Evolutionary conservation across 2,113 vertebrate species (phyloP), one percentile per base, ranked within the genome.

Genomic region (Hystrix cristata): DNA sequence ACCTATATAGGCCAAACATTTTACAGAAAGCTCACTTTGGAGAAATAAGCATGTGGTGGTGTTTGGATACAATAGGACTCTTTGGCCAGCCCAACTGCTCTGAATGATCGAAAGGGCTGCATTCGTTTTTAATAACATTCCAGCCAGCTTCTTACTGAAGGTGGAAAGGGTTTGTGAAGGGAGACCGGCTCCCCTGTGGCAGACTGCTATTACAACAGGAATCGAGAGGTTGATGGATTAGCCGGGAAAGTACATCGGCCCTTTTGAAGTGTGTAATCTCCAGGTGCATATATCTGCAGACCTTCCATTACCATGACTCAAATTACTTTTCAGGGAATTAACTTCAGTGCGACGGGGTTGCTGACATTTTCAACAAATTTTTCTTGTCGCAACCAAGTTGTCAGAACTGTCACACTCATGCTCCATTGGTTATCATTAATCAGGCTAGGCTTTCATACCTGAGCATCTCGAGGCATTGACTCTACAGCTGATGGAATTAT

Each of bases 291-390:
- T 43, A 19, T 67, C 9, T 53, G 7, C 19, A 67, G 62, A 21
- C 19, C 53, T 95, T 79, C 82, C 72, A 19, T 87, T 82, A 48
- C 38, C 59, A 7, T 34, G 88, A 74, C 67, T 95, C 53, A 38
- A 48, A 91, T 90, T 91, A 80, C 60, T 87, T 92, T 96, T 83
- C 74, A 38, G 72, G 67, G 72, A 88, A 72, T 93, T 86, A 74
- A 81, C 67, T 65, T 86, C 55, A 9, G 19, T 19, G 29, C 79
- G 72, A 53, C 64, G 31, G 38, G 71, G 19, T 34, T 89, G 90
- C 57, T 53, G 71, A 90, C 59, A 23, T 96, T 91, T 84, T 84
- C 92, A 90, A 83, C 46, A 74, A 14, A 60, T 89, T 94, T 91
- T 94, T 86, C 53, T 51, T 78, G n/a, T 57, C 57, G 43, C 59